Percentiles rank a stretch among this genome's conserved stretches.
Conservation (phyloP, 2,888 invertebrate species). For the Rotaria macrura region DNA sequence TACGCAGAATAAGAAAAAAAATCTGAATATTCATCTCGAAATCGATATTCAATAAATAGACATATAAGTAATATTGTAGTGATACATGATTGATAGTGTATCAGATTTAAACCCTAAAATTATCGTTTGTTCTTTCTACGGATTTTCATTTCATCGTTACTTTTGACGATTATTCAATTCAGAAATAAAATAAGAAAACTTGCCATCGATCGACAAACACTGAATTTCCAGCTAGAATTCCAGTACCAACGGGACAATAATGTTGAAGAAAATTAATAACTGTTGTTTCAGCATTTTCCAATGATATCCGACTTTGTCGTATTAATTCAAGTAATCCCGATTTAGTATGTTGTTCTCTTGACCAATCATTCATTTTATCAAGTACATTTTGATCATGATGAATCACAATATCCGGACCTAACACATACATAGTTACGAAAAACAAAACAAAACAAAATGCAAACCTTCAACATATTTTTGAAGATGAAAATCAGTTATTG, state of each 20-base stretch:
- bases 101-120: no score
- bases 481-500: conserved; percentile 58
- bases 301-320: conserved; percentile 59
- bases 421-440: background rate
- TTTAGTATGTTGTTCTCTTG: conserved; percentile 67
- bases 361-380: conserved; percentile 73
- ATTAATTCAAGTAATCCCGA: conserved; percentile 69
- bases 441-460: background rate
- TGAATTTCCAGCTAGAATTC: conserved; percentile 68
- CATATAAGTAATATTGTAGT: no score
- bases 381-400: conserved; percentile 58
- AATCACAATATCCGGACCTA: conserved; percentile 34
- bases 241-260: conserved; percentile 50
- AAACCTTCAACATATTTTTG: conserved; percentile 29
- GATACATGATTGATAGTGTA: no score
- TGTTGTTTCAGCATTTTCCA: conserved; percentile 61
- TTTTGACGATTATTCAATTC: no score
- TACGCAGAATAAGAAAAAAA: no score
- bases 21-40: no score
- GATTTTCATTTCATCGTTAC: no score
- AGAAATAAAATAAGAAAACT: background rate
- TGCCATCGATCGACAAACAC: conserved; percentile 68
- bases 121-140: no score
- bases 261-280: conserved; percentile 62
- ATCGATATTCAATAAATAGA: no score